Base-by-base conservation (phyloP, 2,888 invertebrate genomes). In the Arrhopalites spinosus region DNA sequence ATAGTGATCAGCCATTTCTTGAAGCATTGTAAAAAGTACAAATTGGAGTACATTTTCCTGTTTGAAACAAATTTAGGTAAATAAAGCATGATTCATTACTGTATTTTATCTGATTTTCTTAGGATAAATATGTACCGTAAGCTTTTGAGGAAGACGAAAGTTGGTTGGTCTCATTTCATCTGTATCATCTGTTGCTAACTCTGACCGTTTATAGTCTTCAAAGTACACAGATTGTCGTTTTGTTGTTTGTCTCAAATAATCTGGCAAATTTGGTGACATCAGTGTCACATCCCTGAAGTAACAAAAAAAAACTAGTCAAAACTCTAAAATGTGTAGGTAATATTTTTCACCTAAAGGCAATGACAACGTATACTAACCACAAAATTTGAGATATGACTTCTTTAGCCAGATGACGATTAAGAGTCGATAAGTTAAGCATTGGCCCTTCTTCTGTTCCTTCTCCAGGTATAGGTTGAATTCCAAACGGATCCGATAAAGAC, bases 1-100 rank as follows among this genome's bases (percentile, higher is more conserved):
- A 59, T 73, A 80, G 11, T 75, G 77, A 17, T 77, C 75, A 0
- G 79, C 74, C 73, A 80, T 75, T 78, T 81, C 81, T 50, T 79
- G 79, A 20, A 81, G 36, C 66, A 81, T 73, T 47, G 78, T 81
- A 74, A 79, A 80, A 43, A 79, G 64, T 0, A 78, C 63, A 27
- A 73, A 76, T 29, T 80, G 77, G 70, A 81, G 20, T 15, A 81
- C 72, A 56, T 79, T 78, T 11, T 76, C 76, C 72, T 72, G 23
- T 43, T 25, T 25, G 25, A 2, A 59, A 59, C 7, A 20, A 59
- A 59, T 13, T 17, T 2, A 7, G 11, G 23, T 2, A 59, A 59
- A 25, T 23, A 59, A 59, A 53, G 3, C 3, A 59, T 25, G 25
- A 20, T 59, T 13, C 17, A 23, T 59, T 23, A 23, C 53, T 20